Conservation (phyloP, 1,140 invertebrate genomes). For the Reticulitermes speratus region DNA sequence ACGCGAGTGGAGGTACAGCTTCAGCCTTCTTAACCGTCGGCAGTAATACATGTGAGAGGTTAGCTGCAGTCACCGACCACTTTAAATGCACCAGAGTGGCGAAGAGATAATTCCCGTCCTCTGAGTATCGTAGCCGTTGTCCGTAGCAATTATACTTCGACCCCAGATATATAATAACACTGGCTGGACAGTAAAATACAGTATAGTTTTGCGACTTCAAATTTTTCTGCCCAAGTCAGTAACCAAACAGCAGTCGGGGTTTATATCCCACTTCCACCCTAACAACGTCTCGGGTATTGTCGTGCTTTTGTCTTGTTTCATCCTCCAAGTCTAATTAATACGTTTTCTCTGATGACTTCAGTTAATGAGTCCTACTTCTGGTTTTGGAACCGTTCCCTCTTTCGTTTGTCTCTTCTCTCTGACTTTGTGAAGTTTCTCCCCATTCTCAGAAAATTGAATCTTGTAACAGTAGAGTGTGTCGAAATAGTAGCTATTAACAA, state of each 20-base stretch:
- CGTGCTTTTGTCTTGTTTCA: background rate
- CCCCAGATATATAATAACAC: too few relatives aligned
- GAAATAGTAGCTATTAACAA: background rate
- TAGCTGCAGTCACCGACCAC: too few relatives aligned
- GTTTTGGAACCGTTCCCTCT: background rate
- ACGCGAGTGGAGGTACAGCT: too few relatives aligned
- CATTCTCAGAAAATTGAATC: background rate
- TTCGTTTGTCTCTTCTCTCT: background rate
- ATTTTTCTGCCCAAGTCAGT: background rate
- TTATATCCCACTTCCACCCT: background rate
- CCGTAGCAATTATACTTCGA: too few relatives aligned
- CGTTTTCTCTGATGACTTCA: background rate
- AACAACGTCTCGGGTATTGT: background rate
- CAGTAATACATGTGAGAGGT: too few relatives aligned
- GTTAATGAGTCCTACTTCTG: background rate
- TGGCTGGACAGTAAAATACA: too few relatives aligned
- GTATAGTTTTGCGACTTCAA: too few relatives aligned
- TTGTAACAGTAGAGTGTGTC: background rate
- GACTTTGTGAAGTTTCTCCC: background rate
- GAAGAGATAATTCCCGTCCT: too few relatives aligned
- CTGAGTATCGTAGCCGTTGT: too few relatives aligned
- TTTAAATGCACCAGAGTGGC: too few relatives aligned
- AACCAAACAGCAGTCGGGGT: background rate
- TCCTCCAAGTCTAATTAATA: slow-evolving; percentile 16
- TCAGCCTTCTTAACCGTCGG: too few relatives aligned